A percentile compares a stretch with the other conserved stretches of the same genome.
Conservation (phyloP, 2,888 invertebrate genomes). For the Trichogramma dendrolimi region DNA sequence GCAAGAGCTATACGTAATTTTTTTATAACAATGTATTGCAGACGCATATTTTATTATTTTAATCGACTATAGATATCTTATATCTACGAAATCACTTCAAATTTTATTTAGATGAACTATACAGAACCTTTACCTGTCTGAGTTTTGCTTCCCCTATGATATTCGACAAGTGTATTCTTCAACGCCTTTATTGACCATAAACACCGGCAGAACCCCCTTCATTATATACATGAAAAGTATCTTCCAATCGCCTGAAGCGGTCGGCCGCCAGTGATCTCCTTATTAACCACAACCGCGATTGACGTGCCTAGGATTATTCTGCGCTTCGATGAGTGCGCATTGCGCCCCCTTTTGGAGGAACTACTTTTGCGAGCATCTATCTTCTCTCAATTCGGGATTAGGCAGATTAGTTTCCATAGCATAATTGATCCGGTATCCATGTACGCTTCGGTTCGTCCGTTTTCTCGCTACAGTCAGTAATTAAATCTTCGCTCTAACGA, state of each 20-base stretch:
- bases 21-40: too few species aligned
- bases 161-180: background rate
- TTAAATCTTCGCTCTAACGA: conserved; percentile 18
- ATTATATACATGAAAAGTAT: too few species aligned
- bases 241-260: conserved; percentile 8
- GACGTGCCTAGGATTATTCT: conserved; percentile 45
- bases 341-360: conserved; percentile 13
- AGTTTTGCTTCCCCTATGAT: too few species aligned
- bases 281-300: conserved; percentile 52
- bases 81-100: too few species aligned
- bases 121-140: too few species aligned
- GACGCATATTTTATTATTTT: too few species aligned
- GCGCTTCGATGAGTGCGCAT: conserved; percentile 40
- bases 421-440: conserved; percentile 27
- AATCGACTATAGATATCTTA: too few species aligned
- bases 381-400: conserved; percentile 39
- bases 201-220: too few species aligned
- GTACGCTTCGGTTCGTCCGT: conserved; percentile 1
- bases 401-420: conserved; percentile 46
- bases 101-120: too few species aligned
- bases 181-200: background rate
- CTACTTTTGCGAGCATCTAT: background rate
- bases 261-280: conserved; percentile 46
- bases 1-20: too few species aligned
- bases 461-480: conserved; percentile 19